Evolutionary conservation across 1,140 invertebrate genomes (phyloP).

Genomic region (Drosophila simulans): DNA sequence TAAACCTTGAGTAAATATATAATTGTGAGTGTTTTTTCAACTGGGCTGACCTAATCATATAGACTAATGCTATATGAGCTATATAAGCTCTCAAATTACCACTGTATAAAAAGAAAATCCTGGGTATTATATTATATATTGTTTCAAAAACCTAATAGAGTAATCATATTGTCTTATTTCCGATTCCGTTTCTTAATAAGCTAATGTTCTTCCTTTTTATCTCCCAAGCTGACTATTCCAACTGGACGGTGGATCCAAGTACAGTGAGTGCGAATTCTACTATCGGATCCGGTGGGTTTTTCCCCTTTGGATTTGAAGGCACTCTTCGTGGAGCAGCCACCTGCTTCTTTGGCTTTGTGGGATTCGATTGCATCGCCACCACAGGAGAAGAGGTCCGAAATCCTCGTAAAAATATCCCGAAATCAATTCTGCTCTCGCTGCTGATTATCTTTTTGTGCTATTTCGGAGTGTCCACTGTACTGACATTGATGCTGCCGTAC

Average conservation of each 20-base stretch:
- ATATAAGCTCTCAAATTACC: too few relatives aligned
- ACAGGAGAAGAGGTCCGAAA: constrained; percentile 90
- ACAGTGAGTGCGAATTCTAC: constrained; percentile 26
- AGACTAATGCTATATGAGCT: too few relatives aligned
- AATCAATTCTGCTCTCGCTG: constrained; percentile 93
- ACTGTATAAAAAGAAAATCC: too few relatives aligned
- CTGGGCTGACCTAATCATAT: too few relatives aligned
- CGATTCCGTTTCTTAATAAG: not conserved
- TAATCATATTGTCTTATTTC: not conserved
- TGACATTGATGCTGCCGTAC: constrained; percentile 94
- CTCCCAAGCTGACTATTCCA: constrained; percentile 57
- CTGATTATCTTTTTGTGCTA: constrained; percentile 93
- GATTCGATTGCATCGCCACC: constrained; percentile 95
- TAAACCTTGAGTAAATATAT: not conserved
- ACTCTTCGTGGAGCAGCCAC: constrained; percentile 93
- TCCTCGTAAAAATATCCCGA: constrained; percentile 93
- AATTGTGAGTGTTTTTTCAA: too few relatives aligned
- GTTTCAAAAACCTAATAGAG: not conserved
- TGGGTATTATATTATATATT: not conserved
- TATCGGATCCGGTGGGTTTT: constrained; percentile 87
- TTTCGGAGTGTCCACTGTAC: constrained; percentile 92
- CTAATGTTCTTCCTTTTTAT: not conserved
- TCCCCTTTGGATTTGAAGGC: constrained; percentile 88
- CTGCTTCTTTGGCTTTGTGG: constrained; percentile 98
- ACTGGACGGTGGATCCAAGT: constrained; percentile 53